These are phyloP conservation scores for Triplophysa siluroides DNA, from an alignment of 2,113 vertebrate species.

Conservation along the genomic window DNA sequence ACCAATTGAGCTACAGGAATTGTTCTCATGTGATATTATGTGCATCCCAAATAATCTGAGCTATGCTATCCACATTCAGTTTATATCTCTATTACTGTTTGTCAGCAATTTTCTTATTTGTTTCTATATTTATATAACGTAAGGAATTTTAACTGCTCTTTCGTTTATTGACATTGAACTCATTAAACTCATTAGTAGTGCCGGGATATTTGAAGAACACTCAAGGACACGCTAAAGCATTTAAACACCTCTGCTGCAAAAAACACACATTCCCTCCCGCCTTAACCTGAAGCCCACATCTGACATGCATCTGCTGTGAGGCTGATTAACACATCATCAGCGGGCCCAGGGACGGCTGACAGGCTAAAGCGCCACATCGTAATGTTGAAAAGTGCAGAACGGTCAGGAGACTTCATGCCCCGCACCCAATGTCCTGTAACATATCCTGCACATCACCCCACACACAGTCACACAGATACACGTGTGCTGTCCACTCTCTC, in stretches of 20 bases:
- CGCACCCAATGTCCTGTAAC: neutral
- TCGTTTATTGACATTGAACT: neutral
- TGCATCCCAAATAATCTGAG: neutral
- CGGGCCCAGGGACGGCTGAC: constrained; percentile 12
- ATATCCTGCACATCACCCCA: constrained; percentile 10
- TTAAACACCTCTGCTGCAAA: neutral
- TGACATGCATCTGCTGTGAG: constrained; percentile 30
- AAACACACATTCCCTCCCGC: constrained; percentile 8
- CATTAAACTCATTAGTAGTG: neutral
- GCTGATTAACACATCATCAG: constrained; percentile 43
- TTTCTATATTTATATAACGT: too few species aligned
- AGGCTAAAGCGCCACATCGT: constrained; percentile 33
- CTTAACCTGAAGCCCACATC: constrained; percentile 1
- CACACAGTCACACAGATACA: constrained; percentile 11
- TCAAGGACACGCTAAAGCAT: constrained; percentile 1
- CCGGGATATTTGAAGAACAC: neutral
- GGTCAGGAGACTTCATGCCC: constrained; percentile 14
- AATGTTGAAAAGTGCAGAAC: constrained; percentile 27
- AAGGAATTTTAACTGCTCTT: too few species aligned
- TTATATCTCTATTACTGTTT: too few species aligned
- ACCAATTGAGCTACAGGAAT: too few species aligned
- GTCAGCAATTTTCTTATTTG: too few species aligned
- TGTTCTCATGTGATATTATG: too few species aligned
- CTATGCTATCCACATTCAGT: too few species aligned
- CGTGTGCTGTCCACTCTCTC: neutral